Conservation (phyloP, 2,888 invertebrate genomes). For the Drosophila nigricruria region DNA sequence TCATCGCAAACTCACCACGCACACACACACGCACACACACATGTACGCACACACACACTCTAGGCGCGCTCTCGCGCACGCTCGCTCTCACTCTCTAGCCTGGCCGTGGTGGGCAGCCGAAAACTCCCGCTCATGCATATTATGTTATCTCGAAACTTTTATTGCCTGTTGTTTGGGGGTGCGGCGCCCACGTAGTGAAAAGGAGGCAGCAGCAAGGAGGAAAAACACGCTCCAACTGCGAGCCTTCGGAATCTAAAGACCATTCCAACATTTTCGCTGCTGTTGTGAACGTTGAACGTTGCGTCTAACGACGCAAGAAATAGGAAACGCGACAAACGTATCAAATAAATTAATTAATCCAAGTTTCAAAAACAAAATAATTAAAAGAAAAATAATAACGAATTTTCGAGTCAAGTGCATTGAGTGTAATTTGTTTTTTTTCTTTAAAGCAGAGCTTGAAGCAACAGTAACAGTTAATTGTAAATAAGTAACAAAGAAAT, state of each 20-base stretch:
- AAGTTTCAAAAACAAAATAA: background rate
- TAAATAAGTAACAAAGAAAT: slow-evolving; percentile 68
- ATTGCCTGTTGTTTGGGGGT: slow-evolving; percentile 64
- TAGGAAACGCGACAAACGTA: slow-evolving; percentile 13
- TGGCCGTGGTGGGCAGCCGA: slow-evolving; percentile 12
- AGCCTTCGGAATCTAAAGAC: slow-evolving; percentile 14
- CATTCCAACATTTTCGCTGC: slow-evolving; percentile 67
- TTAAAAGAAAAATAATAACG: too few relatives aligned
- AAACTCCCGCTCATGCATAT: slow-evolving; percentile 54
- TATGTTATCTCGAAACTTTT: slow-evolving; percentile 75
- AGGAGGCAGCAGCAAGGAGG: slow-evolving; percentile 45
- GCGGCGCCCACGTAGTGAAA: slow-evolving; percentile 75
- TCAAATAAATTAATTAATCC: background rate
- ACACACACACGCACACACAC: slow-evolving; percentile 9
- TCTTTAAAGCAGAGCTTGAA: slow-evolving; percentile 59
- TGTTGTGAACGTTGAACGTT: slow-evolving; percentile 46
- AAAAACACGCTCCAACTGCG: slow-evolving; percentile 57
- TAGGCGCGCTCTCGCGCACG: slow-evolving; percentile 23
- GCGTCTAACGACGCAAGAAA: slow-evolving; percentile 4
- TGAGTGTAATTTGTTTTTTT: slow-evolving; percentile 11
- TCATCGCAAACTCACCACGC: slow-evolving; percentile 56
- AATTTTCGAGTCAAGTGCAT: background rate
- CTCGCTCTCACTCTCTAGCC: slow-evolving; percentile 8
- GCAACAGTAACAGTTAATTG: slow-evolving; percentile 63
- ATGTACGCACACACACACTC: slow-evolving; percentile 21